Conservation (phyloP, 2,113 vertebrate species). For the Plecturocebus donacophilus region DNA sequence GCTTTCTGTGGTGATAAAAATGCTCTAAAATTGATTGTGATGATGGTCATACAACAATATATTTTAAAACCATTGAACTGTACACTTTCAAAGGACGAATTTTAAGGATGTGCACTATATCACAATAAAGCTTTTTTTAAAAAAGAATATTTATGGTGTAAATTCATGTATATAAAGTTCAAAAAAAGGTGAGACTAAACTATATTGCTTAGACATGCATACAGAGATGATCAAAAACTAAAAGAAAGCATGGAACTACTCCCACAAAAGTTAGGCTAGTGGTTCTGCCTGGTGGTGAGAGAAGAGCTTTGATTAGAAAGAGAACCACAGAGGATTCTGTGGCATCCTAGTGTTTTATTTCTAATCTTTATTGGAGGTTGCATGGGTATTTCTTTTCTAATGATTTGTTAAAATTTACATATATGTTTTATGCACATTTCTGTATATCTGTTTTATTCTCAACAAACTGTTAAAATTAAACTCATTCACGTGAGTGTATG, state of each 20-base stretch:
- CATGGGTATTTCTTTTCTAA: not conserved
- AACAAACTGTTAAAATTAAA: not conserved
- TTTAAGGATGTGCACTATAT: not conserved
- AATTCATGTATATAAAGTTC: not conserved
- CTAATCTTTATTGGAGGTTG: not conserved
- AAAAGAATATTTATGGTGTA: not conserved
- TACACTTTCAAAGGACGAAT: not conserved
- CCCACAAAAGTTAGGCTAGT: not conserved
- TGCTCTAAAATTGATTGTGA: not conserved
- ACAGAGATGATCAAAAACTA: not conserved
- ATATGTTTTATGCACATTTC: not conserved
- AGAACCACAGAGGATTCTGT: not conserved
- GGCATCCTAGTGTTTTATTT: not conserved
- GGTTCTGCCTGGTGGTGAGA: not conserved
- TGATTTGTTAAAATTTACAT: slow-evolving; percentile 7
- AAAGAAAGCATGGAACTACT: not conserved
- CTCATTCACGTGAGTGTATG: not conserved
- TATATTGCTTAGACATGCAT: not conserved
- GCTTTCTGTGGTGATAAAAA: not conserved
- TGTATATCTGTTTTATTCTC: not conserved
- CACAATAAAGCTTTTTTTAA: not conserved
- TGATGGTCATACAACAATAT: not conserved
- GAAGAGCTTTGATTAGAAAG: not conserved
- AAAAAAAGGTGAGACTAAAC: not conserved
- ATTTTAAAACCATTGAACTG: not conserved